Evolutionary conservation across 2,888 invertebrate species (phyloP).

Genomic region (Scaptomyza flava): DNA sequence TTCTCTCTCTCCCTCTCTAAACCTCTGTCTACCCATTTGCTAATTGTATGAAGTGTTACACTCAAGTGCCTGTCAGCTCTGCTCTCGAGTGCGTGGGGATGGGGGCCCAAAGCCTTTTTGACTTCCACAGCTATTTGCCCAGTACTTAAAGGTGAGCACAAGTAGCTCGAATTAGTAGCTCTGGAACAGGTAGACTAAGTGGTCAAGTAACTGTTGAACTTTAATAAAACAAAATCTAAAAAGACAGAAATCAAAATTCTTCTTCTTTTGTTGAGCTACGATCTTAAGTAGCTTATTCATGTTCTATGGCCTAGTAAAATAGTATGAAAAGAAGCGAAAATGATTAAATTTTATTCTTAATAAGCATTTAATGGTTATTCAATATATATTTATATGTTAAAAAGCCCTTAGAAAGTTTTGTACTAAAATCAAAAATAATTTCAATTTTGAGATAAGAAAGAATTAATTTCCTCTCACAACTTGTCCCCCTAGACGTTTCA

Average conservation of each 20-base stretch:
- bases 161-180: slow-evolving; percentile 15
- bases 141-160: slow-evolving; percentile 12
- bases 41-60: slow-evolving; percentile 50
- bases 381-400: no score
- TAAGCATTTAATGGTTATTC: neutral
- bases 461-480: no score
- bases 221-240: neutral
- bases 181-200: slow-evolving; percentile 9
- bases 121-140: slow-evolving; percentile 5
- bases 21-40: neutral
- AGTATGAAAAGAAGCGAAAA: neutral
- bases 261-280: neutral
- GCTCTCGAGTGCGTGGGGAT: slow-evolving; percentile 23
- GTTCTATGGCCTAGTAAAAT: neutral
- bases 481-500: no score
- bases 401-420: no score
- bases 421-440: no score
- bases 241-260: neutral
- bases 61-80: slow-evolving; percentile 34
- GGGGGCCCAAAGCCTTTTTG: neutral
- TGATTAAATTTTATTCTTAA: neutral
- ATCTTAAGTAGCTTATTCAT: neutral
- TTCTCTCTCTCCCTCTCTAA: neutral
- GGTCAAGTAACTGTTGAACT: slow-evolving; percentile 23
- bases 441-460: no score